Evolutionary conservation across 2,888 invertebrate species (phyloP).

Genomic region (Crematogaster levior): DNA sequence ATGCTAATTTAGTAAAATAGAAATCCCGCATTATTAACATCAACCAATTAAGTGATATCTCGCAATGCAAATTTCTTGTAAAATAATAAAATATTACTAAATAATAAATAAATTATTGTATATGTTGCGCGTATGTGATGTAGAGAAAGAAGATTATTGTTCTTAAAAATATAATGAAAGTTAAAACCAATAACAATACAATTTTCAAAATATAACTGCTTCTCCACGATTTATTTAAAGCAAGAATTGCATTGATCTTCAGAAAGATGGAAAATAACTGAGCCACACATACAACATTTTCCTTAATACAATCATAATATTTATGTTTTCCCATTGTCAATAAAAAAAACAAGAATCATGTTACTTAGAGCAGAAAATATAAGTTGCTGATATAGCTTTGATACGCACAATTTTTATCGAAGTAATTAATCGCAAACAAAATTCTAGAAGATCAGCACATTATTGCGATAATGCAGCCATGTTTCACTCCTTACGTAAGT

Average conservation of each 20-base stretch:
- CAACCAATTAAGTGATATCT: background rate
- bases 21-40: background rate
- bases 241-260: background rate
- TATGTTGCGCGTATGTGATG: background rate
- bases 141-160: background rate
- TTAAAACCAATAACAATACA: background rate
- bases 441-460: background rate
- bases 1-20: background rate
- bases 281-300: background rate
- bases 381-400: background rate
- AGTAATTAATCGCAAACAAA: background rate
- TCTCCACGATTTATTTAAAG: background rate
- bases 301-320: background rate
- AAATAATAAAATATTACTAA: background rate
- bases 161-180: background rate
- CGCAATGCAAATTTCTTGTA: background rate
- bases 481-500: background rate
- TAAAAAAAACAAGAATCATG: background rate
- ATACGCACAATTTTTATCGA: conserved; percentile 3
- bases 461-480: background rate
- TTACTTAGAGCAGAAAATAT: background rate
- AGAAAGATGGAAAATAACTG: background rate
- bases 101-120: background rate
- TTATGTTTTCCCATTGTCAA: background rate
- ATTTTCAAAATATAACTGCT: background rate